These are phyloP conservation scores for Drosophila falleni DNA, from an alignment of 2,888 invertebrate species.

Conservation along the genomic window DNA sequence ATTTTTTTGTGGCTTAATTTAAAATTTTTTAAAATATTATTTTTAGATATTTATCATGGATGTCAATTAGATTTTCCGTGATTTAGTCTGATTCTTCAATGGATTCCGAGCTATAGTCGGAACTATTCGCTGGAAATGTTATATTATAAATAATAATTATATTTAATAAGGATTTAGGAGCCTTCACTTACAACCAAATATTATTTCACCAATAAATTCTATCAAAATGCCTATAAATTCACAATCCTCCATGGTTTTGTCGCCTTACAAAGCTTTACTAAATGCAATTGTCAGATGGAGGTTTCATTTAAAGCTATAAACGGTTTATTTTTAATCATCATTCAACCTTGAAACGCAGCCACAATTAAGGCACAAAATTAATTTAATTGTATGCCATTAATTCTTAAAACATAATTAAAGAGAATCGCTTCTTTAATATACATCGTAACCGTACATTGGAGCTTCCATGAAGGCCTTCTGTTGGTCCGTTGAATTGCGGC, in stretches of 20 bases:
- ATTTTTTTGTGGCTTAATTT: slow-evolving; percentile 10
- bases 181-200: slow-evolving; percentile 65
- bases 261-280: slow-evolving; percentile 27
- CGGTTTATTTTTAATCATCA: slow-evolving; percentile 5
- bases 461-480: slow-evolving; percentile 91
- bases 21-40: slow-evolving; percentile 12
- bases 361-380: slow-evolving; percentile 39
- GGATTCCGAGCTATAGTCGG: slow-evolving; percentile 31
- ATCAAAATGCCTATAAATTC: slow-evolving; percentile 68
- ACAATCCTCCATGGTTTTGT: slow-evolving; percentile 66
- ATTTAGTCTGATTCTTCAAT: slow-evolving; percentile 11
- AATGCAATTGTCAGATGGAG: neutral
- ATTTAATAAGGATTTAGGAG: neutral
- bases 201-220: slow-evolving; percentile 56
- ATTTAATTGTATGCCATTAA: slow-evolving; percentile 35
- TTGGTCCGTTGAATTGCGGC: slow-evolving; percentile 92
- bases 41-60: neutral
- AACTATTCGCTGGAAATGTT: slow-evolving; percentile 27
- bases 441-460: slow-evolving; percentile 91
- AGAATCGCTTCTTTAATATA: slow-evolving; percentile 65
- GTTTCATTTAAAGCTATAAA: slow-evolving; percentile 42
- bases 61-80: neutral
- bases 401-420: slow-evolving; percentile 47
- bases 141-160: neutral
- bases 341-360: slow-evolving; percentile 40